Base-by-base conservation (phyloP, 2,113 vertebrate species). In the Tupaia tana region DNA sequence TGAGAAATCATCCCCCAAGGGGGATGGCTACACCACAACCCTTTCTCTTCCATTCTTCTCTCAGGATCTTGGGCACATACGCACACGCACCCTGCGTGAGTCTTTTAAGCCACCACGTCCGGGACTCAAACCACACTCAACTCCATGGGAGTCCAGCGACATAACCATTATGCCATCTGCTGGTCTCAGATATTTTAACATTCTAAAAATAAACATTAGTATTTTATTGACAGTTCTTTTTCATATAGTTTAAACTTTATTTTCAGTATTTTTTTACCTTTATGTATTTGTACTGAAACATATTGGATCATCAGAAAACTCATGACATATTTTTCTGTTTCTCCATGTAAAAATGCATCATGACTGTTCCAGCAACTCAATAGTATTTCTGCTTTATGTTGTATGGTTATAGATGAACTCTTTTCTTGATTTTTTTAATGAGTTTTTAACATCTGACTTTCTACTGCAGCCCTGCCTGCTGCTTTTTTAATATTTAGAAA, bases 191-290 rank as follows among this genome's bases (percentile, higher is more conserved):
- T 85, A 61, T 63, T 93, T 95, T 93, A 52, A 85, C 19, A 93
- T 94, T 91, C 18, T 4, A 54, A 34, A 93, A 93, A 15, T 70
- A 64, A 5, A 70, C 70, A 34, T 80, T 71, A 74, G 4, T 73
- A 54, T 81, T 95, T 92, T 86, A 66, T 73, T 85, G 73, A 25
- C 77, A 19, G 25, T 93, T 78, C 16, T 86, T 86, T 18, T 75
- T 85, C 67, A 66, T 61, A 54, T 93, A 64, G 70, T 64, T 75
- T 75, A 75, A 59, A 91, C 18, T 63, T 89, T 59, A 77, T 7
- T 81, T 78, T 78, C 18, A 22, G 14, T 73, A 4, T 86, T 58
- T 82, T 71, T 78, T 31, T 52, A 22, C 31, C 43, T 74, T 3
- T 63, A 58, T 78, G n/a, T 78, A 6, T 27, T 89, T 89, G 9